These are phyloP conservation scores for Popillia japonica DNA, from an alignment of 1,140 invertebrate genomes.

Conservation along the genomic window DNA sequence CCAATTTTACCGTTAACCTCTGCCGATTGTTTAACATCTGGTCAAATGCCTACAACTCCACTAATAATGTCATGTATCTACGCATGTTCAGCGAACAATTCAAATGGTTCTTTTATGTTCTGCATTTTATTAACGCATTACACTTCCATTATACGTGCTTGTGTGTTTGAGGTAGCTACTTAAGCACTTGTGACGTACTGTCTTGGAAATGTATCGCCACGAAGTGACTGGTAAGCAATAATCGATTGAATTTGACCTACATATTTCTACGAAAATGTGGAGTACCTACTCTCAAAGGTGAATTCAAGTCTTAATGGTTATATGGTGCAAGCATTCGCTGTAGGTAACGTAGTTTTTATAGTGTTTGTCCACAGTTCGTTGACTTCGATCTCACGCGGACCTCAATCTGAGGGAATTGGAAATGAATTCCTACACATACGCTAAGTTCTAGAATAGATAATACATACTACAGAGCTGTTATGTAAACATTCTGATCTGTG, in stretches of 20 bases:
- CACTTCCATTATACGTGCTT: background rate
- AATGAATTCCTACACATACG: background rate
- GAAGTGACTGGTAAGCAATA: background rate
- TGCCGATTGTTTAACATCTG: background rate
- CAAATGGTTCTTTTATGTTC: background rate
- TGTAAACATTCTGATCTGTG: background rate
- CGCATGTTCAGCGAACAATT: background rate
- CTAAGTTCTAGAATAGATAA: background rate
- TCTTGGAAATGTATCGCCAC: background rate
- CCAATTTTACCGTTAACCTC: conserved; percentile 4
- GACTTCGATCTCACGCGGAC: conserved; percentile 4
- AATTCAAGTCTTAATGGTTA: background rate
- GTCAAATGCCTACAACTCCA: background rate
- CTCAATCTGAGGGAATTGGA: background rate
- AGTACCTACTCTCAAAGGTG: background rate
- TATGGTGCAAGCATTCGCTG: background rate
- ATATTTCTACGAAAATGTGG: conserved; percentile 13
- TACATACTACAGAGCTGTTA: background rate
- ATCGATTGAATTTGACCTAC: background rate
- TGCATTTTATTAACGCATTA: background rate
- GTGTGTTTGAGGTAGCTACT: too few species aligned
- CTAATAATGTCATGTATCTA: background rate
- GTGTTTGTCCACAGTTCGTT: background rate
- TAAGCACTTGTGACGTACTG: background rate
- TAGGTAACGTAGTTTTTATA: background rate